Evolutionary conservation across 2,888 invertebrate species (phyloP), one percentile per base, ranked within the genome.

Genomic region (Aleiodes alternator): DNA sequence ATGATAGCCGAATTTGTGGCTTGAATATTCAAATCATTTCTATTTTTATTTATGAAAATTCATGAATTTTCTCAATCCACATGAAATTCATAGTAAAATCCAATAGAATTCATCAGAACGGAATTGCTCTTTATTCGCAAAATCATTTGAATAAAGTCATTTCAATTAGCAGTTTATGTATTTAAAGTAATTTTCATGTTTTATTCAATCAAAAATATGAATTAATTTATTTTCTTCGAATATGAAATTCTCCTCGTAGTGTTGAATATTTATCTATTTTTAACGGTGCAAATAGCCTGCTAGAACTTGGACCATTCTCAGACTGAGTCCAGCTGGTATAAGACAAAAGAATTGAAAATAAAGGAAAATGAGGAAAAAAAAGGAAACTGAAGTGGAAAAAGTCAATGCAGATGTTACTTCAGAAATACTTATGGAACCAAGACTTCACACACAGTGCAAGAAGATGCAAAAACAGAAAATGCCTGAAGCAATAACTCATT

Each of bases 391-490:
- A 14, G 12, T 68, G 68, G 53, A 68, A 31, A 31, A 50, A 23
- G 31, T 64, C 31, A 68, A 68, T 68, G 68, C 68, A 68, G 68
- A 68, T 68, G 68, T 68, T 68, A 48, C 48, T 43, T 64, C 38
- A 64, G 48, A 48, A 64, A 64, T 64, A 64, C 64, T 64, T 16
- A 48, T 43, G 43, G 23, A 43, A 64, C 59, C 48, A 64, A 48
- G 64, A 23, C 76, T 71, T 69, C 12, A 23, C 23, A 23, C 2
- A 23, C 23, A 72, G 78, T 79, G 75, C 66, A 78, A 78, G 72
- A 53, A 56, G 34, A 75, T 53, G 66, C 53, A 66, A 66, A 72
- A 76, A 75, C 64, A 66, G 77, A 61, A 70, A 9, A 43, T 53
- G 69, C 75, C 70, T 72, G 73, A 64, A 75, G 69, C 56, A 73